phyloP scores from a whole-genome alignment of 2,888 invertebrate genomes.

The Hyalella azteca region DNA sequence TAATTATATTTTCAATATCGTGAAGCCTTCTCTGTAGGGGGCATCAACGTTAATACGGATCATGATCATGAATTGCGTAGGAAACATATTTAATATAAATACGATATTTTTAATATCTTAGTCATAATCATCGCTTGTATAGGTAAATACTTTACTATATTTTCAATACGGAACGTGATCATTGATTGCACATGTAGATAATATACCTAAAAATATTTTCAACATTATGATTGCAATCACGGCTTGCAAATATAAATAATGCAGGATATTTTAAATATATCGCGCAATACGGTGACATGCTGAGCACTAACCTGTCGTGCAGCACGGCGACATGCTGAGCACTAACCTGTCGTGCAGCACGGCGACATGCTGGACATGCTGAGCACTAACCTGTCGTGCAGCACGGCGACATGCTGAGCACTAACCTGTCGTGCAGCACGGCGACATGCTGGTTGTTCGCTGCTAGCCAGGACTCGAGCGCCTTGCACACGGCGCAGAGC shows the following conservation, averaged over 20 bases:
- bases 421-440: conserved; percentile 84
- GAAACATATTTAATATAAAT: too few relatives aligned
- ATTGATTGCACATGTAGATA: background rate
- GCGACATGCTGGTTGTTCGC: conserved; percentile 83
- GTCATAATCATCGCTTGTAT: too few relatives aligned
- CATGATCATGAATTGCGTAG: background rate
- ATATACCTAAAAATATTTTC: too few relatives aligned
- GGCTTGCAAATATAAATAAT: too few relatives aligned
- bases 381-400: background rate
- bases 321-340: background rate
- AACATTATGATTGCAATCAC: too few relatives aligned
- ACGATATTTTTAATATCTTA: too few relatives aligned
- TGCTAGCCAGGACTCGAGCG: conserved; percentile 89
- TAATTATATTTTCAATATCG: too few relatives aligned
- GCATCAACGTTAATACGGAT: conserved; percentile 1
- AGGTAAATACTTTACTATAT: too few relatives aligned
- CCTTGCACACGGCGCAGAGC: conserved; percentile 89
- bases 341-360: conserved; percentile 10
- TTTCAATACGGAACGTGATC: too few relatives aligned
- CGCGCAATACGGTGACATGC: background rate
- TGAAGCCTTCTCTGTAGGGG: conserved; percentile 77
- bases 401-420: too few relatives aligned
- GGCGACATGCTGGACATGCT: too few relatives aligned
- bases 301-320: conserved; percentile 3
- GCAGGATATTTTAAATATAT: too few relatives aligned